phyloP scores from a whole-genome alignment of 23 tunicate species.

The Diplosoma virens region DNA sequence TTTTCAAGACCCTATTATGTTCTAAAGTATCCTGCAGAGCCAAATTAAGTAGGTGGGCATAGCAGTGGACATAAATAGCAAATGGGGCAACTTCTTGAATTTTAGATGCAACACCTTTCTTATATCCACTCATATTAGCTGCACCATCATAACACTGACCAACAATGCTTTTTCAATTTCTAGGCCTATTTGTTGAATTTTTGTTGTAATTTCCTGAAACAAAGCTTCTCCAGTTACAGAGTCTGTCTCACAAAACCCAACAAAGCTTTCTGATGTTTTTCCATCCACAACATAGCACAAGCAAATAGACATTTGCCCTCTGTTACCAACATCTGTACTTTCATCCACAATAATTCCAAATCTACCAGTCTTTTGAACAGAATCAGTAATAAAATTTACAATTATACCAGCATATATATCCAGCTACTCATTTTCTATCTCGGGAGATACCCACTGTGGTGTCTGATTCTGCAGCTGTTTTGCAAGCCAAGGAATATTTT shows the following conservation, averaged over 20 bases:
- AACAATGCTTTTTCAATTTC: neutral
- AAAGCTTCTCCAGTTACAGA: constrained; percentile 5
- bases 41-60: constrained; percentile 44
- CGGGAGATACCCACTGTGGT: neutral
- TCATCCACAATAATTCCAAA: constrained; percentile 42
- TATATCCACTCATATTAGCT: constrained; percentile 12
- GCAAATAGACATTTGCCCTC: constrained; percentile 31
- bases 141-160: constrained; percentile 34
- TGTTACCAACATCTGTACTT: constrained; percentile 29
- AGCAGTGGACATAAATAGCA: constrained; percentile 38
- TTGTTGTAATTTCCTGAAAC: neutral
- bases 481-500: constrained; percentile 24
- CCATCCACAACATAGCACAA: constrained; percentile 12
- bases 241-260: constrained; percentile 28
- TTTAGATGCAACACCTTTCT: constrained; percentile 20
- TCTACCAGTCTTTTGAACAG: neutral
- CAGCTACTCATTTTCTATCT: constrained; percentile 42
- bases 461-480: neutral
- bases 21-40: constrained; percentile 20
- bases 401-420: neutral
- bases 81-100: constrained; percentile 11
- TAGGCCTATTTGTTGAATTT: neutral
- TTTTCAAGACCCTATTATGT: neutral
- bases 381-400: neutral
- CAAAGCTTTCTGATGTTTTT: neutral